Evolutionary conservation across 2,797 vertebrate genomes (phyloP), one percentile per base, ranked within the genome.

Genomic region (Rhinella marina): DNA sequence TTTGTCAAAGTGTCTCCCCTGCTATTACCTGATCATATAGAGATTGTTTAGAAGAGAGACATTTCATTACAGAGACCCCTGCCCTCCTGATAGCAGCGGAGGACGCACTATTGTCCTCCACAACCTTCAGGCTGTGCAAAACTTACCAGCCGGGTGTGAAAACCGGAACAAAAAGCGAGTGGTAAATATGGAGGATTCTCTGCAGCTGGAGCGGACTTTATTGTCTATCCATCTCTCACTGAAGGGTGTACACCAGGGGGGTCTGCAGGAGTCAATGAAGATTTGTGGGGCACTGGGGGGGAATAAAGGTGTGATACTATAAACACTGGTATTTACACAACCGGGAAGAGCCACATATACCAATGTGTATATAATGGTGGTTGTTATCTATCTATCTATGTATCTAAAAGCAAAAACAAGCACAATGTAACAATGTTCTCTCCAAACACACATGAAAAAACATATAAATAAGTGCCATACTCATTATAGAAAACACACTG

Each of bases 1-100:
- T 52, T 23, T 82, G 70, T 50, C 82, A 48, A 7, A 59, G 25
- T 16, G 66, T 4, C 56, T n/a, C 70, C 68, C 29, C 56, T 54
- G 29, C 29, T 61, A 75, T 84, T 84, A 84, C 57, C 72, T 75
- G 29, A 84, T 84, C 70, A 61, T 84, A 84, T 82, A 82, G 81
- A 54, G 80, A 66, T 48, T 66, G 48, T 66, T 64, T 19, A 48
- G 79, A 29, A 59, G 9, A 73, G 29, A 73, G 80, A 27, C 70
- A 50, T 72, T 12, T 29, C 52, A 72, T 84, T 84, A 72, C 48
- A 41, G 13, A 57, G 50, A 72, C 52, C 52, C 52, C 27, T 66
- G 80, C 19, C 41, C 59, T 50, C 13, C 6, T 14, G 32, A 56
- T 41, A 7, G 82, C 50, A n/a, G 66, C 12, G 12, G 48, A 82